Conservation (phyloP, 2,888 invertebrate genomes). For the Thyatira batis region DNA sequence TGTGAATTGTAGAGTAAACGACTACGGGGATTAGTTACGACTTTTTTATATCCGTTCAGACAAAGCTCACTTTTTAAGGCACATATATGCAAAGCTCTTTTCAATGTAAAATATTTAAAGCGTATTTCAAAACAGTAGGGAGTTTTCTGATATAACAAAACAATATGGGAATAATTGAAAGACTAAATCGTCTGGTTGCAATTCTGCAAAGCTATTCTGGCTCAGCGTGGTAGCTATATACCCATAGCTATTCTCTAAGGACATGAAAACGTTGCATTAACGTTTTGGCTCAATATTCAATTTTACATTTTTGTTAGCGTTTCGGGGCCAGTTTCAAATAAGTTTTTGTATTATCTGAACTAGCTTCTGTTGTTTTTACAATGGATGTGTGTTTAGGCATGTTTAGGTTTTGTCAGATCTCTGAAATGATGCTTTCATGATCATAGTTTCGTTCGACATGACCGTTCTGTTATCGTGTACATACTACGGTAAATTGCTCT, state of each 20-base stretch:
- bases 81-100: neutral
- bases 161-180: slow-evolving; percentile 3
- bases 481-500: neutral
- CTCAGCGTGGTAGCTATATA: slow-evolving; percentile 10
- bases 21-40: too few species aligned
- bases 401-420: neutral
- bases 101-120: neutral
- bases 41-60: neutral
- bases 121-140: neutral
- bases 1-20: too few species aligned
- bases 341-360: neutral
- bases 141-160: neutral
- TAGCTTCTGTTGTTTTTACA: neutral
- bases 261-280: slow-evolving; percentile 8
- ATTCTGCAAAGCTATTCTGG: neutral
- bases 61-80: neutral
- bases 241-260: slow-evolving; percentile 14
- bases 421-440: neutral
- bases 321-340: neutral
- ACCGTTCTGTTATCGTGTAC: neutral
- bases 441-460: neutral
- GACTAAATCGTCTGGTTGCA: neutral
- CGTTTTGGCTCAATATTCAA: slow-evolving; percentile 5
- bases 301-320: neutral
- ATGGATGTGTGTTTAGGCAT: too few species aligned